Conservation (phyloP, 2,113 vertebrate species). For the Romanogobio albipinnatus region DNA sequence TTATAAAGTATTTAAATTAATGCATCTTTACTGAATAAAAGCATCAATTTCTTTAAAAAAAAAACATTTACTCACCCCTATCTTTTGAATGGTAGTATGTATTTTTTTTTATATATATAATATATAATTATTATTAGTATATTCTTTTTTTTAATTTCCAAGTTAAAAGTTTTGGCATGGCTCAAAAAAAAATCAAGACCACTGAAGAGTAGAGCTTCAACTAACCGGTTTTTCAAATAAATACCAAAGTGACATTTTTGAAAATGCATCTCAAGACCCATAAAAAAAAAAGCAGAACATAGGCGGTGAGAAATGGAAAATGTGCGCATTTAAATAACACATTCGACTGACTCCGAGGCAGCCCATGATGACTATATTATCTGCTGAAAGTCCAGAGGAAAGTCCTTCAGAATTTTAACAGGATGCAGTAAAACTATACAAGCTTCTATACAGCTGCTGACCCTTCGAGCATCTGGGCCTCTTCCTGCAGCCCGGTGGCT, state of each 20-base stretch:
- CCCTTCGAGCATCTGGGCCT: background rate
- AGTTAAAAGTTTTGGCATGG: too few relatives aligned
- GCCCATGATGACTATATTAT: conserved; percentile 2
- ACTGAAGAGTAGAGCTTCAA: too few relatives aligned
- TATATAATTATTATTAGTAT: too few relatives aligned
- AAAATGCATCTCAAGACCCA: background rate
- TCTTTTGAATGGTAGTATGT: too few relatives aligned
- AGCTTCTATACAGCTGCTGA: conserved; percentile 30
- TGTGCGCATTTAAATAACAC: background rate
- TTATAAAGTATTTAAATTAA: background rate
- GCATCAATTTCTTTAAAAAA: background rate
- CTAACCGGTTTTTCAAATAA: background rate
- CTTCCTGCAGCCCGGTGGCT: conserved; percentile 51
- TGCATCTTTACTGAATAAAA: background rate
- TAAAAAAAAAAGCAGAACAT: background rate
- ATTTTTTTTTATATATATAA: too few relatives aligned
- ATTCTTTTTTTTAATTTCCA: too few relatives aligned
- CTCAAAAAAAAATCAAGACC: too few relatives aligned
- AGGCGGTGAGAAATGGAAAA: background rate
- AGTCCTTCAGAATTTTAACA: conserved; percentile 8
- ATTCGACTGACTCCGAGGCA: background rate
- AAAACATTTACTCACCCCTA: background rate
- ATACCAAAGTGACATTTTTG: background rate
- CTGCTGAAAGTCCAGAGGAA: conserved; percentile 36
- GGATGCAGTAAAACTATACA: conserved; percentile 35